Evolutionary conservation across 2,797 vertebrate genomes (phyloP).

Genomic region (Peromyscus aztecus): DNA sequence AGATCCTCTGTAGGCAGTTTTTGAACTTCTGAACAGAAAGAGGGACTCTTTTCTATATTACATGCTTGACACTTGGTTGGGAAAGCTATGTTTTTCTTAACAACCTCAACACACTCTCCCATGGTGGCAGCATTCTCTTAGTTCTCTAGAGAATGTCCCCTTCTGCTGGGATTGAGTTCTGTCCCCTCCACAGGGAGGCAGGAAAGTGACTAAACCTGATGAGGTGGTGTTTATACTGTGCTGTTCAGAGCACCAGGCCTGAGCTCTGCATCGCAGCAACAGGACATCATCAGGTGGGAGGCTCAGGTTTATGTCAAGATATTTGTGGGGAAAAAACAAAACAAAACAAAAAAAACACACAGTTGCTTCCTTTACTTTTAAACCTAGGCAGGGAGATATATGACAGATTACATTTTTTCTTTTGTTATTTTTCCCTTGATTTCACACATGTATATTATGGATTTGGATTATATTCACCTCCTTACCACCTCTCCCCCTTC

Average conservation of each 20-base stretch:
- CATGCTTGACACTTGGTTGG: not conserved
- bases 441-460: not conserved
- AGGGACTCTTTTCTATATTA: not conserved
- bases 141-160: not conserved
- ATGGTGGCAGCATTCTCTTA: fast-evolving
- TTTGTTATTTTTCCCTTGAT: not conserved
- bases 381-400: not conserved
- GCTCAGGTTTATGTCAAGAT: not conserved
- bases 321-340: no score
- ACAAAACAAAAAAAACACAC: not conserved
- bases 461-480: not conserved
- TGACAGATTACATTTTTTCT: not conserved
- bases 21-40: conserved; percentile 36
- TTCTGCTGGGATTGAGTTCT: not conserved
- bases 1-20: conserved; percentile 6
- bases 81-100: conserved; percentile 43
- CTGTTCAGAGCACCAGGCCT: not conserved
- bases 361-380: not conserved
- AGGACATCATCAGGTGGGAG: not conserved
- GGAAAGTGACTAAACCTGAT: not conserved
- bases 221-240: not conserved
- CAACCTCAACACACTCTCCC: not conserved
- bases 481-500: no score
- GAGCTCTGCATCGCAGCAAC: not conserved
- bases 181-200: not conserved